These are phyloP conservation scores for Pogonognathellus flavescens DNA, from an alignment of 1,140 invertebrate species.

Conservation along the genomic window DNA sequence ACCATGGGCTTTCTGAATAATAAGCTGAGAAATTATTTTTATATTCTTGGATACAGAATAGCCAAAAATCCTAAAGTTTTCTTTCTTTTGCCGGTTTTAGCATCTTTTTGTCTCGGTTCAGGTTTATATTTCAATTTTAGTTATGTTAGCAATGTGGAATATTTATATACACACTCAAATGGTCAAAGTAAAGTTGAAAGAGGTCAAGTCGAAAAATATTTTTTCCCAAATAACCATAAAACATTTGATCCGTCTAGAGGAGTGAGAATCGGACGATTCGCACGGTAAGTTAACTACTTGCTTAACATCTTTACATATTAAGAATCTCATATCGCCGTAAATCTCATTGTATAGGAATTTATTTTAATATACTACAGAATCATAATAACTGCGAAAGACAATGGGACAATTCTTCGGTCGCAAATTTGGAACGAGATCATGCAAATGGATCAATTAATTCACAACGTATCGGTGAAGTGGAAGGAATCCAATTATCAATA, in stretches of 20 bases:
- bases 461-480: conserved; percentile 79
- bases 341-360: too few relatives aligned
- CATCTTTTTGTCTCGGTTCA: neutral
- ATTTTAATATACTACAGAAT: conserved; percentile 76
- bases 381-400: conserved; percentile 86
- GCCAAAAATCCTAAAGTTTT: conserved; percentile 14
- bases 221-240: neutral
- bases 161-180: conserved; percentile 4
- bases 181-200: neutral
- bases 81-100: neutral
- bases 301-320: too few relatives aligned
- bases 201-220: neutral
- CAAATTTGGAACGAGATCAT: conserved; percentile 84
- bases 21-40: neutral
- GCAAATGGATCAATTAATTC: conserved; percentile 81
- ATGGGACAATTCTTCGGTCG: conserved; percentile 81
- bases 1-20: neutral
- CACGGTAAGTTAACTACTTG: neutral
- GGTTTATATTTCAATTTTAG: neutral
- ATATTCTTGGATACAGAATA: neutral
- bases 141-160: conserved; percentile 19
- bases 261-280: neutral
- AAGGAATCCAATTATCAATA: conserved; percentile 80
- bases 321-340: too few relatives aligned
- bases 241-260: neutral